Evolutionary conservation across 2,797 vertebrate species (phyloP), one percentile per base, ranked within the genome.

Genomic region (Naso thynnoides): DNA sequence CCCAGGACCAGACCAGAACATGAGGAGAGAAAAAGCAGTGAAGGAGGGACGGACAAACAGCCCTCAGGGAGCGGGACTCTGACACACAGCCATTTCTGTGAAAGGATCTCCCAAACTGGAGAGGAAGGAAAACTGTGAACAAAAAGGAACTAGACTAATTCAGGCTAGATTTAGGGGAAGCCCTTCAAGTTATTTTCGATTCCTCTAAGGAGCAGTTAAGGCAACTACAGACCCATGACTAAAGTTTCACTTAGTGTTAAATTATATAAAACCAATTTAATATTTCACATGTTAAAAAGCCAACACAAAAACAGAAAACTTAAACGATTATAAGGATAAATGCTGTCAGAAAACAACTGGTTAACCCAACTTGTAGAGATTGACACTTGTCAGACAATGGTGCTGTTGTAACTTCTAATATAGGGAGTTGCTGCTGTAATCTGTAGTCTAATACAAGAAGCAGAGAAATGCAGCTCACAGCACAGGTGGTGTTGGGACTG

Each of bases 31-130:
- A 63, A 77, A 69, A 76, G 53, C 59, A 56, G 76, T 54, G 36
- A 53, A 74, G 68, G 47, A 80, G 77, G 82, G 70, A 70, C 79
- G 83, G 82, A 86, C 56, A 0, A 76, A 62, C 74, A 58, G 58
- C 75, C 78, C 74, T 50, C 63, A 68, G 79, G 66, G 76, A 82
- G 70, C 63, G 61, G 52, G 73, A 77, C 69, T 80, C 72, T 70
- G 59, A 86, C 71, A 86, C 59, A 82, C 76, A 66, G 74, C 42
- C 58, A 84, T 69, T 79, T 88, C 69, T 86, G 78, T 79, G 60
- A 79, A 80, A 74, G 76, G 67, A 49, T 80, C 81, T 83, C 66
- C 67, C 58, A 68, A 81, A 85, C 67, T 83, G n/a, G 87, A 73
- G 44, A 87, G 78, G 83, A 84, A 86, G 63, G 74, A 73, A 87